Evolutionary conservation across 2,888 invertebrate species (phyloP).

Genomic region (Spialia ferax): DNA sequence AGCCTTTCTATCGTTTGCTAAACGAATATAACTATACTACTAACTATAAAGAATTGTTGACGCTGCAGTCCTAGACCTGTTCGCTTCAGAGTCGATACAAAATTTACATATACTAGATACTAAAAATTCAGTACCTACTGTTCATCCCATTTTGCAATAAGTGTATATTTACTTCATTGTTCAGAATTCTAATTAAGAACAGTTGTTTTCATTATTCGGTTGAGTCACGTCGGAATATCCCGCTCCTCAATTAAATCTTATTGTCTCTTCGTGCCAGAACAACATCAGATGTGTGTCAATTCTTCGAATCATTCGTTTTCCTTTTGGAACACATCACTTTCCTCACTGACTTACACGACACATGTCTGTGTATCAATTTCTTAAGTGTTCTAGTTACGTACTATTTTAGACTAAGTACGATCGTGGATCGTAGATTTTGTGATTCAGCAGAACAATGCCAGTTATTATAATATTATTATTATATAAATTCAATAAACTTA

Average conservation of each 20-base stretch:
- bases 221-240: constrained; percentile 29
- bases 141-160: no score
- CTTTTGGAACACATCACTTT: constrained; percentile 12
- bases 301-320: constrained; percentile 28
- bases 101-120: no score
- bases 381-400: background rate
- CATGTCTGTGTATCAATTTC: constrained; percentile 16
- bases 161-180: background rate
- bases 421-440: no score
- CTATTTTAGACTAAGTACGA: background rate
- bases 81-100: background rate
- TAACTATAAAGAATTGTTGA: background rate
- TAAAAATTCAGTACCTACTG: no score
- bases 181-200: background rate
- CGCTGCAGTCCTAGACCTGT: background rate
- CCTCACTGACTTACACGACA: constrained; percentile 7
- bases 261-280: constrained; percentile 33
- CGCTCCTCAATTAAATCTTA: constrained; percentile 26
- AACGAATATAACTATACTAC: no score
- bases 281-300: constrained; percentile 29
- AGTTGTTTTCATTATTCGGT: background rate
- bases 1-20: constrained; percentile 23
- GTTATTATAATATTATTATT: no score
- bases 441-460: no score
- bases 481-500: no score